Percentiles rank a stretch among this genome's conserved stretches.
Evolutionary conservation across 2,113 vertebrate species (phyloP).

Genomic region (Azemiops feae): DNA sequence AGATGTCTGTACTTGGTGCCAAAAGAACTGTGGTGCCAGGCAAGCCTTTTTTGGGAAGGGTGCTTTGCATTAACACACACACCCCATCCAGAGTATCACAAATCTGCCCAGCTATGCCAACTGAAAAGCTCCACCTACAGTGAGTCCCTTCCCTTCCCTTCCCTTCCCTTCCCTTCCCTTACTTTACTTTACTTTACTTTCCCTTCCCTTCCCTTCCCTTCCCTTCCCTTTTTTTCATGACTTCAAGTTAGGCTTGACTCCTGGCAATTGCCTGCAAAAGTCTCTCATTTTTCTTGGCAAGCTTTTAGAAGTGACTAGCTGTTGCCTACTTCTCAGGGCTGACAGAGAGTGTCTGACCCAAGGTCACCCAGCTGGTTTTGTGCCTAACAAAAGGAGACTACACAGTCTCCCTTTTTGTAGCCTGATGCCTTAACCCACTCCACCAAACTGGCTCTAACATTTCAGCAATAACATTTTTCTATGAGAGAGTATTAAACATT

Average conservation of each 20-base stretch:
- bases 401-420: neutral
- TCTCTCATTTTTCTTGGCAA: neutral
- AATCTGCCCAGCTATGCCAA: neutral
- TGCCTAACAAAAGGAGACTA: neutral
- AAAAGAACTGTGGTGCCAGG: neutral
- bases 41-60: neutral
- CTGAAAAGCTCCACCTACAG: neutral
- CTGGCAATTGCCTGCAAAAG: neutral
- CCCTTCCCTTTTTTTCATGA: accelerated
- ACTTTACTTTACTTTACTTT: too few species aligned
- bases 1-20: neutral
- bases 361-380: neutral
- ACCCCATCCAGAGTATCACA: neutral
- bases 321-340: neutral
- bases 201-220: too few species aligned
- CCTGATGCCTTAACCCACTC: neutral
- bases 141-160: neutral
- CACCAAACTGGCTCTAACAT: neutral
- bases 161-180: too few species aligned
- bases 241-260: neutral
- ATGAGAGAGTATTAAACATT: neutral
- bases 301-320: neutral
- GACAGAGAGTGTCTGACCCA: neutral
- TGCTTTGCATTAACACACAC: neutral
- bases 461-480: neutral